These are phyloP conservation scores for Xylocopa sonorina DNA, from an alignment of 1,140 invertebrate genomes.

Conservation along the genomic window DNA sequence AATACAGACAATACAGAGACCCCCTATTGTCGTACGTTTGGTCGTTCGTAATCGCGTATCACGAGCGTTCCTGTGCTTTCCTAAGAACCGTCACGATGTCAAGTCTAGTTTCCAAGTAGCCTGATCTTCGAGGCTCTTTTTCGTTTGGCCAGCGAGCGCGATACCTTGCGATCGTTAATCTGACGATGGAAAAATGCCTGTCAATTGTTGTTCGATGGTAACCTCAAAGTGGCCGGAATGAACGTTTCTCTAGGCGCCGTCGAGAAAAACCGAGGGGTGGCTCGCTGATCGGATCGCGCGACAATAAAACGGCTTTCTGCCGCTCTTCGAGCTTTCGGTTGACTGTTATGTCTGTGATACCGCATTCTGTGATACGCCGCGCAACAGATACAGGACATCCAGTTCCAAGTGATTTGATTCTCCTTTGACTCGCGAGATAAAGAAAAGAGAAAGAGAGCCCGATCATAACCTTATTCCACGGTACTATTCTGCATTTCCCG, in stretches of 20 bases:
- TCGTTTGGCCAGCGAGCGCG: too few relatives aligned
- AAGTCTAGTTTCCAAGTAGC: constrained; percentile 50
- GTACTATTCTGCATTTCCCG: not conserved
- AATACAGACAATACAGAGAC: constrained; percentile 47
- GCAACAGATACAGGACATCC: constrained; percentile 30
- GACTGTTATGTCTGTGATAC: constrained; percentile 36
- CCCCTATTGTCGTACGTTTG: constrained; percentile 47
- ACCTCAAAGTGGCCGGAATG: constrained; percentile 37
- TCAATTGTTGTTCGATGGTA: constrained; percentile 16
- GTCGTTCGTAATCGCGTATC: constrained; percentile 53
- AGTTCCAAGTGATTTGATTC: constrained; percentile 14
- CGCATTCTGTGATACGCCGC: constrained; percentile 12
- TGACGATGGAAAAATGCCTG: not conserved
- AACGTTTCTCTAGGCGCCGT: constrained; percentile 15
- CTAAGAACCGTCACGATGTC: constrained; percentile 49
- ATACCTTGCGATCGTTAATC: too few relatives aligned
- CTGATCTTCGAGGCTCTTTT: constrained; percentile 9
- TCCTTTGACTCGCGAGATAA: too few relatives aligned
- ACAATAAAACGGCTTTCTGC: constrained; percentile 19
- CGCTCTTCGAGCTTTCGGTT: constrained; percentile 49
- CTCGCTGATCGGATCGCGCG: not conserved
- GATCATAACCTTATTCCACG: not conserved
- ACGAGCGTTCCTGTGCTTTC: constrained; percentile 44
- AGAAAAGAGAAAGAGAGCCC: too few relatives aligned
- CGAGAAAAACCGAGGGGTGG: constrained; percentile 16